Evolutionary conservation across 2,888 invertebrate genomes (phyloP), one percentile per base, ranked within the genome.

Genomic region (Graphium colonna): DNA sequence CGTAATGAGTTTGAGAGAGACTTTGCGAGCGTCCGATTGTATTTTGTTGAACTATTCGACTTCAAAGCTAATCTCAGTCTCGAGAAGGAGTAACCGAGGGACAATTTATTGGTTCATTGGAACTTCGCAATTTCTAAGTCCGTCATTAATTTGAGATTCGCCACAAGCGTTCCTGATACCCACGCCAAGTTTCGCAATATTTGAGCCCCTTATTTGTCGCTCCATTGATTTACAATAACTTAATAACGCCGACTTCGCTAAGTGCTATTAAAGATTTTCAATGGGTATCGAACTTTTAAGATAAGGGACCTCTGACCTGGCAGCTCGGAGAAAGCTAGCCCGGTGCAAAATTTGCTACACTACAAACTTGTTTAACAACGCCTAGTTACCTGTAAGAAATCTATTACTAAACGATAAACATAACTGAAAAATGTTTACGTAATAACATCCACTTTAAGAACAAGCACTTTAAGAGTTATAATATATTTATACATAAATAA

Each of bases 121-220:
- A 76, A 81, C 70, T 79, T 77, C 53, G 67, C 61, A 77, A 75
- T 74, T 79, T 73, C 71, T 72, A 73, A 82, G 79, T 77, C 72
- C 65, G 61, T 75, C 73, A 77, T 80, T 79, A 82, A 79, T 82
- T 77, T 69, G 62, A 75, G 73, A 73, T 72, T 68, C 69, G 56
- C 72, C 72, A 60, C 71, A 71, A 72, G 69, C 64, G 61, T 64
- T 67, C 60, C 46, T 55, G 54, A 55, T 55, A 55, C 54, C 50
- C 54, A 60, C 63, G 56, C 59, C 60, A 75, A 79, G 72, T 81
- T 81, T 71, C 67, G 63, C 64, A 76, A 77, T 76, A 79, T 79
- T 77, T 71, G 73, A 72, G 64, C 63, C 70, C 65, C 72, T 71
- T 72, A 76, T 80, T 80, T 75, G 75, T 76, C 72, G 73, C 71